Evolutionary conservation across 2,797 vertebrate species (phyloP), one percentile per base, ranked within the genome.

Genomic region (Cichlasoma orientale): DNA sequence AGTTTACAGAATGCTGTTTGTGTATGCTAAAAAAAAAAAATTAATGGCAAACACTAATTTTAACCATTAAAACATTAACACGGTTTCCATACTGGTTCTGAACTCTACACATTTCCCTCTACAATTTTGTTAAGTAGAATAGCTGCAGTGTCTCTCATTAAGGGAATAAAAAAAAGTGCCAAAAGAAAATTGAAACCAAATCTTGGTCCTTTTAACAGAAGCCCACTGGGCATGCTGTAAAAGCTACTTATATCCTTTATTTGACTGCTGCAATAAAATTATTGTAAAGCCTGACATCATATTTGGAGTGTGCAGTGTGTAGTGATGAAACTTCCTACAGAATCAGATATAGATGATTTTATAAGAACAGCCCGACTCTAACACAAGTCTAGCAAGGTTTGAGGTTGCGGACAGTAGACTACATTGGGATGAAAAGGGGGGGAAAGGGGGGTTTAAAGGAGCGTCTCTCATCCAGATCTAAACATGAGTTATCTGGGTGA

Each of bases 191-290:
- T 25, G 85, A 85, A 71, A 86, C 68, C 21, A 27, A 71, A 61
- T 79, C 56, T 72, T 73, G 58, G 86, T 87, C 81, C 77, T 74
- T 87, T 83, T 81, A 91, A 90, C 79, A 85, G 87, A 71, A 73
- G 44, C 74, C 84, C 86, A 81, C 82, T 63, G 79, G 86, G 87
- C 52, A 89, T 85, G 80, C 90, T 85, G 83, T 77, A 85, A 92
- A 90, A 89, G 84, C 78, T 80, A 75, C 88, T 89, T 73, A 68
- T 81, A 56, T 78, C 75, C 75, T 59, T 80, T 79, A 79, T 84
- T 88, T 84, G 83, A 88, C 88, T 87, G 80, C 63, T 53, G 73
- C 74, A 90, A 76, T 93, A 88, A 92, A 92, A 86, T 38, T 0
- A 16, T 29, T 47, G 41, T 50, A 7, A 7, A 72, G 86, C 78